Percentiles rank a stretch among this genome's conserved stretches.
These are phyloP conservation scores for Melanotaenia pygmaea DNA, from an alignment of 2,797 vertebrate species.

Conservation along the genomic window DNA sequence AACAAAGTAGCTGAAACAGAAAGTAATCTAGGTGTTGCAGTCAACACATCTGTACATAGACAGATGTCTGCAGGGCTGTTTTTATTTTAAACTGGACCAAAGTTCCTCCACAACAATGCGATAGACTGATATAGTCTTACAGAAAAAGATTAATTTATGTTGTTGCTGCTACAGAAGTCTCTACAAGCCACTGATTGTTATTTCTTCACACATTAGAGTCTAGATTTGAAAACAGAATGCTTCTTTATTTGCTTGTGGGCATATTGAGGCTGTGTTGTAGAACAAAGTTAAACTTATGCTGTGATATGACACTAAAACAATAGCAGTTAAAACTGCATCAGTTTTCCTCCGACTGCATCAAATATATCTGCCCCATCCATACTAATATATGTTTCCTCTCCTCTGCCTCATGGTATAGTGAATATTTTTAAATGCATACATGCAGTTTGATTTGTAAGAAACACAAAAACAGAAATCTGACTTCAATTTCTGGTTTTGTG, in stretches of 20 bases:
- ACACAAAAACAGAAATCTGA: conserved; percentile 20
- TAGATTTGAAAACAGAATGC: not conserved
- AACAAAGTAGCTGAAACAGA: not conserved
- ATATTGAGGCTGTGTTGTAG: not conserved
- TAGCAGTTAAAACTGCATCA: not conserved
- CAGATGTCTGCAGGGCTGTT: not conserved
- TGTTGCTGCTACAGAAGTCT: not conserved
- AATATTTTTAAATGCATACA: conserved; percentile 16
- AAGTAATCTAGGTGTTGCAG: not conserved
- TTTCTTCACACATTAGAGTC: not conserved
- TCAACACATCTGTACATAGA: not conserved
- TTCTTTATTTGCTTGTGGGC: not conserved
- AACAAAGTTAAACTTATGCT: conserved; percentile 17
- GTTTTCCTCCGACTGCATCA: not conserved
- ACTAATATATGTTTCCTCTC: not conserved
- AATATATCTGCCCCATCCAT: conserved; percentile 7
- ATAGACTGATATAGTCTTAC: not conserved
- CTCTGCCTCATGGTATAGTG: not conserved
- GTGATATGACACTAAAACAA: conserved; percentile 4
- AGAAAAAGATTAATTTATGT: not conserved
- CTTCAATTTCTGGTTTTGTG: conserved; percentile 41
- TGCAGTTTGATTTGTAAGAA: conserved; percentile 5
- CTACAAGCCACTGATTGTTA: too few relatives aligned
- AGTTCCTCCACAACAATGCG: not conserved
- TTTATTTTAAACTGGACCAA: not conserved